Conservation (phyloP, 2,888 invertebrate genomes). For the Dysmachus trigonus region DNA sequence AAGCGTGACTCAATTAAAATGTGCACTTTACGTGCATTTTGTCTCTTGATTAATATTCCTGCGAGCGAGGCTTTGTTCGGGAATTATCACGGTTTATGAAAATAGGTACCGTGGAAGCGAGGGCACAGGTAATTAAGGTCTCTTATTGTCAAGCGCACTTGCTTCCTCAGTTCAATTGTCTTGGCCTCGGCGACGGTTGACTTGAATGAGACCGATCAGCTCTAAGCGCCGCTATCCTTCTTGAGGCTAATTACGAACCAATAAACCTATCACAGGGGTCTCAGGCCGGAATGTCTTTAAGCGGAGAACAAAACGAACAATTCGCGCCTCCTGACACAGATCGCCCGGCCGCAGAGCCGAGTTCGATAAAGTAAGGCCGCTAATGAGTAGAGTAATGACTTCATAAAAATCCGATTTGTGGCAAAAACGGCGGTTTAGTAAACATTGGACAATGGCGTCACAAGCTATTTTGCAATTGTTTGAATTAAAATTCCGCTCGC, state of each 20-base stretch:
- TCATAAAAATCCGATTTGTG: background rate
- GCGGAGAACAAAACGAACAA: background rate
- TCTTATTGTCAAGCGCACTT: background rate
- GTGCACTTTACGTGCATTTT: background rate
- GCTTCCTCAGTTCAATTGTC: background rate
- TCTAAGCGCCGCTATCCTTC: background rate
- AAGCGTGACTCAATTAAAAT: slow-evolving; percentile 21
- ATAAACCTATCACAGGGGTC: background rate
- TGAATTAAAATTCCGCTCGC: background rate
- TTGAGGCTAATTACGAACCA: background rate
- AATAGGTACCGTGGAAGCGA: background rate
- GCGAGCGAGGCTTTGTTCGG: background rate
- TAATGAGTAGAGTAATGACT: background rate
- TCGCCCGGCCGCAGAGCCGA: background rate
- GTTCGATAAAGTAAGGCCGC: background rate
- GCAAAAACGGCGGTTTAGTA: background rate
- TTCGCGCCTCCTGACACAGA: background rate
- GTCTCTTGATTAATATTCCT: background rate
- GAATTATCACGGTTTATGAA: background rate
- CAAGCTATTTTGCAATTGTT: background rate
- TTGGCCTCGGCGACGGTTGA: background rate
- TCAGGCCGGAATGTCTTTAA: background rate
- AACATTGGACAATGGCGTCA: background rate
- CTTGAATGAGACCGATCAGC: background rate
- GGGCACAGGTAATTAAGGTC: background rate